Evolutionary conservation across 2,888 invertebrate species (phyloP).

Genomic region (Dexiosoma caninum): DNA sequence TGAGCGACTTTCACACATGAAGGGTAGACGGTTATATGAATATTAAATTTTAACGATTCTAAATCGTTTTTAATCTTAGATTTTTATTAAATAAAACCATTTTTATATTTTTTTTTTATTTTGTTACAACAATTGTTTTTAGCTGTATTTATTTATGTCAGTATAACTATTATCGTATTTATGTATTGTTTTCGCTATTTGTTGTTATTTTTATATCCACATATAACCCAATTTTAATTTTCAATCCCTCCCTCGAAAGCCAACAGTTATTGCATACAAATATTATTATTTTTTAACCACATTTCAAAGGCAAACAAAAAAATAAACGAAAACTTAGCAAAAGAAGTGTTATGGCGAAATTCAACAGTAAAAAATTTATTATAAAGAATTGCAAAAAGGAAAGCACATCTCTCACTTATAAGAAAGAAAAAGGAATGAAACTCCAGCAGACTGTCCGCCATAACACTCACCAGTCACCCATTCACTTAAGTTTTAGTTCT

Average conservation of each 20-base stretch:
- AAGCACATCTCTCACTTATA: background rate
- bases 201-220: too few species aligned
- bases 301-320: background rate
- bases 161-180: constrained; percentile 15
- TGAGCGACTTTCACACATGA: too few species aligned
- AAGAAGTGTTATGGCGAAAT: constrained; percentile 3
- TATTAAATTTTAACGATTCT: too few species aligned
- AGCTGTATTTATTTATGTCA: constrained; percentile 15
- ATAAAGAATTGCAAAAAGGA: background rate
- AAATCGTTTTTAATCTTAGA: too few species aligned
- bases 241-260: background rate
- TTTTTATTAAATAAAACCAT: background rate
- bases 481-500: constrained; percentile 3
- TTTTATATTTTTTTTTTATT: background rate
- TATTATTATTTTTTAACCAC: too few species aligned
- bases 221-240: constrained; percentile 22
- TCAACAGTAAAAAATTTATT: background rate
- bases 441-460: background rate
- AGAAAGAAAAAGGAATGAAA: background rate
- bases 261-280: background rate
- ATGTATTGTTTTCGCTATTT: background rate
- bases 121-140: background rate
- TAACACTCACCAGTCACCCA: background rate
- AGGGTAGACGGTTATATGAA: too few species aligned
- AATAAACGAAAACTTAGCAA: background rate